A percentile compares a stretch with the other conserved stretches of the same genome.
Conservation (phyloP, 2,113 vertebrate genomes). For the Pollimyrus isidori region DNA sequence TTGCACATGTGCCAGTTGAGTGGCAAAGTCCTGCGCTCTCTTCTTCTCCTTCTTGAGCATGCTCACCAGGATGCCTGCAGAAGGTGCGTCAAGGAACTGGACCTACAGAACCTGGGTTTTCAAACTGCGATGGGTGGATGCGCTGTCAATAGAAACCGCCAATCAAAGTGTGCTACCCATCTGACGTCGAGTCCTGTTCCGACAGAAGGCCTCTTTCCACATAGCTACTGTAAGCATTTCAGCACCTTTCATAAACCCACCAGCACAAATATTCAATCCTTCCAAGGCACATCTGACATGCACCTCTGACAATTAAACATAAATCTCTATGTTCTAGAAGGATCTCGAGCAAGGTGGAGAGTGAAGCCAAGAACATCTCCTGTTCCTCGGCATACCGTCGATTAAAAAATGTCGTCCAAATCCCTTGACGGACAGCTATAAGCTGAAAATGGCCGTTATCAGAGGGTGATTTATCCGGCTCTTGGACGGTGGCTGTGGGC, state of each 20-base stretch:
- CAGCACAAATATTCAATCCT: background rate
- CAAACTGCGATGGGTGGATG: background rate
- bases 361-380: conserved; percentile 32
- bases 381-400: background rate
- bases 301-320: conserved; percentile 25
- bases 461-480: background rate
- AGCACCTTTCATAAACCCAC: background rate
- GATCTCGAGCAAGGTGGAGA: conserved; percentile 27
- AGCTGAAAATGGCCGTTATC: background rate
- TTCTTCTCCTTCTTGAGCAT: conserved; percentile 86
- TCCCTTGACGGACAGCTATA: background rate
- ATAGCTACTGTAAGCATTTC: background rate
- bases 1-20: conserved; percentile 31
- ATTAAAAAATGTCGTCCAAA: background rate
- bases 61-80: conserved; percentile 74
- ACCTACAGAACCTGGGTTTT: background rate
- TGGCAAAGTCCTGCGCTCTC: conserved; percentile 55
- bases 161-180: background rate
- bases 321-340: conserved; percentile 33
- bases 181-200: background rate
- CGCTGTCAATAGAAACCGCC: background rate
- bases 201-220: background rate
- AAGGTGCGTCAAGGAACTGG: conserved; percentile 39
- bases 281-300: conserved; percentile 2
- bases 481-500: background rate